Evolutionary conservation across 2,888 invertebrate genomes (phyloP).

Genomic region (Gastrophysa polygoni): DNA sequence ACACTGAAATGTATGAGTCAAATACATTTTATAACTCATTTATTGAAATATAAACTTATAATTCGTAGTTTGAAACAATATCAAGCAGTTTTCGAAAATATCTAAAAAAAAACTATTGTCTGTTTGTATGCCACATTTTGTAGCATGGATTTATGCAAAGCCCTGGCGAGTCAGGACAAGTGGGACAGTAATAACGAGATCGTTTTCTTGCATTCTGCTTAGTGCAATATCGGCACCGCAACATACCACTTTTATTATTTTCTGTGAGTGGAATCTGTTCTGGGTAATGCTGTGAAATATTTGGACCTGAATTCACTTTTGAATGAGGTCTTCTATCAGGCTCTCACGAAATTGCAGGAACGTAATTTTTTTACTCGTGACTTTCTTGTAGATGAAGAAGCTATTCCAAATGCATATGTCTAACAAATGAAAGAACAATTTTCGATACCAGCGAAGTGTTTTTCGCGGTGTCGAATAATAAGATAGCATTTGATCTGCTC

Average conservation of each 20-base stretch:
- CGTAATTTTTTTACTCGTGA: conserved; percentile 1
- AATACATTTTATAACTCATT: background rate
- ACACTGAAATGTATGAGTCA: background rate
- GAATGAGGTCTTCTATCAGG: background rate
- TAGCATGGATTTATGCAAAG: background rate
- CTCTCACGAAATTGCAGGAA: background rate
- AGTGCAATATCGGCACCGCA: conserved; percentile 5
- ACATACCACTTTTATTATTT: conserved; percentile 7
- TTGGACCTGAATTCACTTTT: background rate
- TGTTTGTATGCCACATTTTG: background rate
- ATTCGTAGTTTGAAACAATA: background rate
- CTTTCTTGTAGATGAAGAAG: conserved; percentile 5
- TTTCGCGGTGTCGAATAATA: conserved; percentile 46
- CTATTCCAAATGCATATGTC: conserved; percentile 14
- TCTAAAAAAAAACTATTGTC: background rate
- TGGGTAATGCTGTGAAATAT: background rate
- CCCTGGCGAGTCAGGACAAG: conserved; percentile 1
- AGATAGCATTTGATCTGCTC: conserved; percentile 44
- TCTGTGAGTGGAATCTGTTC: background rate
- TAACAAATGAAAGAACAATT: conserved; percentile 43
- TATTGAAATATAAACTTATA: background rate
- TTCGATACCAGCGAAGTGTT: conserved; percentile 48
- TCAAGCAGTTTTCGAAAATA: background rate
- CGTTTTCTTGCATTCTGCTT: background rate
- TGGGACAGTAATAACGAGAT: conserved; percentile 5